Percentiles rank a stretch among this genome's conserved stretches.
These are phyloP conservation scores for Dascillus cervinus DNA, from an alignment of 2,888 invertebrate species.

Conservation along the genomic window DNA sequence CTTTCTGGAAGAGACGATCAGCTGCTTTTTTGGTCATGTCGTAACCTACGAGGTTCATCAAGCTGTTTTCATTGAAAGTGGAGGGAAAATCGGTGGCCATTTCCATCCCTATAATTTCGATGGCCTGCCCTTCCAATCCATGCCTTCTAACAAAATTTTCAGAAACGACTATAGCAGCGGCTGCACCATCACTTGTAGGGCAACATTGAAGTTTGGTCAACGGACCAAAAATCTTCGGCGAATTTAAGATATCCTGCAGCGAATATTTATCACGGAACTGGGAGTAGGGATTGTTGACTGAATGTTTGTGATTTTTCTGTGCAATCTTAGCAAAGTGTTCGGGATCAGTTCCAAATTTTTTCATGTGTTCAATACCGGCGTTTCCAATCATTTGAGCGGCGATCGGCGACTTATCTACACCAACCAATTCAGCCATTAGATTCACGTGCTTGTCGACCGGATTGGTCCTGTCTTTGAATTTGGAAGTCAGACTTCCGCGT, in stretches of 20 bases:
- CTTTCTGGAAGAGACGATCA: conserved; percentile 63
- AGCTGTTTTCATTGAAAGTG: conserved; percentile 73
- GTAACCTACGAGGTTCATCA: conserved; percentile 78
- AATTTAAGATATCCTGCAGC: conserved; percentile 80
- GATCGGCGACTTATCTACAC: conserved; percentile 75
- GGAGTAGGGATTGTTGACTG: conserved; percentile 92
- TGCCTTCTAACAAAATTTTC: conserved; percentile 83
- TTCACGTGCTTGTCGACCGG: conserved; percentile 84
- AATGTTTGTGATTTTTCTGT: conserved; percentile 95
- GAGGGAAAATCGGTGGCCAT: conserved; percentile 89
- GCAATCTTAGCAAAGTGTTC: conserved; percentile 96
- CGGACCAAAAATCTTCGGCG: conserved; percentile 80
- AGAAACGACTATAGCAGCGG: conserved; percentile 83
- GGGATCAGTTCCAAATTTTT: conserved; percentile 86
- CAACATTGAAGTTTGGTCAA: conserved; percentile 96
- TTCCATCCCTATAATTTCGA: conserved; percentile 95
- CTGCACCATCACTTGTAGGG: conserved; percentile 95
- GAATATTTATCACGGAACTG: conserved; percentile 90
- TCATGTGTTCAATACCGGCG: conserved; percentile 93
- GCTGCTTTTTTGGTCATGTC: conserved; percentile 88
- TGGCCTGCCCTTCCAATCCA: conserved; percentile 75
- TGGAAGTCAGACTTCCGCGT: conserved; percentile 72
- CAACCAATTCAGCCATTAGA: conserved; percentile 74
- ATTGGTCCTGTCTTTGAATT: conserved; percentile 74
- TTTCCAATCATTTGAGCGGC: conserved; percentile 95